A percentile compares a stretch with the other conserved stretches of the same genome.
These are phyloP conservation scores for Malaclemys terrapin DNA, from an alignment of 2,113 vertebrate genomes.

Conservation along the genomic window DNA sequence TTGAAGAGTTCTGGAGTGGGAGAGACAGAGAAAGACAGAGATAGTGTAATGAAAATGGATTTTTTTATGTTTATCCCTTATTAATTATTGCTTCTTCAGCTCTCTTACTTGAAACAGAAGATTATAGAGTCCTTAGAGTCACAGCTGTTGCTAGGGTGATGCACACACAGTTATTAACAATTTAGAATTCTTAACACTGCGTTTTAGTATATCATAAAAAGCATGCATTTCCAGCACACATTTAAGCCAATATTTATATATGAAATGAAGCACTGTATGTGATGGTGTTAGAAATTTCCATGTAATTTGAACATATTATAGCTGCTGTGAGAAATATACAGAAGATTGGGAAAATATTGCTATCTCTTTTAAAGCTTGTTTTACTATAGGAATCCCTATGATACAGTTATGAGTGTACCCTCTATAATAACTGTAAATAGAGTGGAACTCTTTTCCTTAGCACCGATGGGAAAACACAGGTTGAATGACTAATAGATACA, in stretches of 20 bases:
- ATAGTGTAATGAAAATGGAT: not conserved
- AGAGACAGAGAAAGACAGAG: not conserved
- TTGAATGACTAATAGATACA: not conserved
- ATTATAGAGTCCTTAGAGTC: not conserved
- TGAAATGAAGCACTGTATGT: constrained; percentile 1
- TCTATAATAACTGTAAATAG: not conserved
- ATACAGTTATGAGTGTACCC: not conserved
- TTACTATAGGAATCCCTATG: not conserved
- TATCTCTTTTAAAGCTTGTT: constrained; percentile 27
- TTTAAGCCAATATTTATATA: not conserved
- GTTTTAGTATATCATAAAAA: not conserved
- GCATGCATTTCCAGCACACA: not conserved
- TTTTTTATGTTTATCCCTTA: not conserved
- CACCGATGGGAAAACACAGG: not conserved
- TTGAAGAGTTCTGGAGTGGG: not conserved
- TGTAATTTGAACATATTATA: constrained; percentile 19
- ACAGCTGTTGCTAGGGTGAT: not conserved
- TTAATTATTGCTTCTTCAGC: not conserved
- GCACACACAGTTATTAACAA: not conserved
- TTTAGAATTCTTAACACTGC: not conserved
- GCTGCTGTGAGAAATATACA: constrained; percentile 12
- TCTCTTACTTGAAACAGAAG: not conserved
- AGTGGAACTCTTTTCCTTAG: not conserved
- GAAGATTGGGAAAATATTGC: not conserved
- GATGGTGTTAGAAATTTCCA: not conserved